Conservation (phyloP, 2,113 vertebrate genomes). For the Scolopax mira region DNA sequence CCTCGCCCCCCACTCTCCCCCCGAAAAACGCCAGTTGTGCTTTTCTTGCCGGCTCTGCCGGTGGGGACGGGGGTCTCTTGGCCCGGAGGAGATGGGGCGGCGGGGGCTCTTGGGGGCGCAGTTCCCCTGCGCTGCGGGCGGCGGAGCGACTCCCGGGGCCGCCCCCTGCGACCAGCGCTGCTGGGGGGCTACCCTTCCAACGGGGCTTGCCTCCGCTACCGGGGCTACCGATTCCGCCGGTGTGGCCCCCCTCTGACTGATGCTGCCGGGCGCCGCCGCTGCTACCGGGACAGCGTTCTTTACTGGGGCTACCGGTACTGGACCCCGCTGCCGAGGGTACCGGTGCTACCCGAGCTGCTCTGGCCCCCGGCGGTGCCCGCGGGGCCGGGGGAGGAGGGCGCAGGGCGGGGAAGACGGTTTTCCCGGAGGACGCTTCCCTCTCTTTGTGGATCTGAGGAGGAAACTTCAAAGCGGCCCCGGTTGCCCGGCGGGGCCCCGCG, state of each 20-base stretch:
- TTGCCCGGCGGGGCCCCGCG: background rate
- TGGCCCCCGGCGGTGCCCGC: background rate
- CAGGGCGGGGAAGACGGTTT: background rate
- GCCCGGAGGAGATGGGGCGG: background rate
- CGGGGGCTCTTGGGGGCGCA: constrained; percentile 41
- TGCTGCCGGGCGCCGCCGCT: background rate
- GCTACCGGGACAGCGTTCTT: background rate
- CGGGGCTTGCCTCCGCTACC: background rate
- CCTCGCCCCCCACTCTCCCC: too few relatives aligned
- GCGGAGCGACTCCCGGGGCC: background rate
- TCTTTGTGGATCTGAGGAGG: background rate
- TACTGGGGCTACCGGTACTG: background rate
- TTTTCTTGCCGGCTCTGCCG: background rate
- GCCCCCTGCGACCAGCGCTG: too few relatives aligned
- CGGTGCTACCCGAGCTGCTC: background rate
- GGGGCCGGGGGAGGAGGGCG: background rate
- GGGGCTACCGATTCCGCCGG: background rate
- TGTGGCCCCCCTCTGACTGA: background rate
- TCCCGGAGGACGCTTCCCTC: background rate
- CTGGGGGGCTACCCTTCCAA: background rate
- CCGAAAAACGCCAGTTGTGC: background rate
- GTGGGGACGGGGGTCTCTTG: background rate
- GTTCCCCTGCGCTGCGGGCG: constrained; percentile 20
- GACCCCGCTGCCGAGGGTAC: background rate
- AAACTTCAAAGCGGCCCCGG: background rate